Evolutionary conservation across 2,888 invertebrate genomes (phyloP).

Genomic region (Agapostemon virescens): DNA sequence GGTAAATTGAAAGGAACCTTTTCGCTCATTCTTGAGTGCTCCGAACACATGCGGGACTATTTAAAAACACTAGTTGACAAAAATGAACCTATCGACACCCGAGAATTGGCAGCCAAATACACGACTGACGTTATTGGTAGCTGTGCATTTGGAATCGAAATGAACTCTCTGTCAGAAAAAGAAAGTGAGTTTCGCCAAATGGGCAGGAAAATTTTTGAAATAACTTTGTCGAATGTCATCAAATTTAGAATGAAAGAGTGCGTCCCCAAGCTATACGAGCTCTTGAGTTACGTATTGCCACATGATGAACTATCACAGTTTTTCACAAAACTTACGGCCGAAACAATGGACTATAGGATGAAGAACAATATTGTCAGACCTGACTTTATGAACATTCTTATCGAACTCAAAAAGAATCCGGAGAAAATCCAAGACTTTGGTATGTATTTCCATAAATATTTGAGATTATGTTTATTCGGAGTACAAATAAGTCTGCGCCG

Average conservation of each 20-base stretch:
- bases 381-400: constrained; percentile 80
- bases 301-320: constrained; percentile 69
- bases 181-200: constrained; percentile 76
- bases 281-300: constrained; percentile 58
- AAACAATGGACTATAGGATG: constrained; percentile 77
- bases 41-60: constrained; percentile 78
- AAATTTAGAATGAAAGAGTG: constrained; percentile 45
- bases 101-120: constrained; percentile 76
- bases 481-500: too few relatives aligned
- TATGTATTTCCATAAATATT: constrained; percentile 37
- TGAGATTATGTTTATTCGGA: not conserved
- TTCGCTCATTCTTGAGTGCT: constrained; percentile 80
- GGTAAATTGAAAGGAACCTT: constrained; percentile 82
- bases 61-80: constrained; percentile 72
- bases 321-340: constrained; percentile 72
- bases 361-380: constrained; percentile 77
- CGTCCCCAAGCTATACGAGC: constrained; percentile 60
- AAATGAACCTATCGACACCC: constrained; percentile 58
- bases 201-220: constrained; percentile 71
- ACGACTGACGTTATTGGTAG: constrained; percentile 80
- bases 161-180: constrained; percentile 73
- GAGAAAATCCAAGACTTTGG: constrained; percentile 62
- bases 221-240: constrained; percentile 22
- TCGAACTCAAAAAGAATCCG: constrained; percentile 72
- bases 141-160: constrained; percentile 79